Conservation (phyloP, 2,888 invertebrate species). For the Oxytorus armatus region DNA sequence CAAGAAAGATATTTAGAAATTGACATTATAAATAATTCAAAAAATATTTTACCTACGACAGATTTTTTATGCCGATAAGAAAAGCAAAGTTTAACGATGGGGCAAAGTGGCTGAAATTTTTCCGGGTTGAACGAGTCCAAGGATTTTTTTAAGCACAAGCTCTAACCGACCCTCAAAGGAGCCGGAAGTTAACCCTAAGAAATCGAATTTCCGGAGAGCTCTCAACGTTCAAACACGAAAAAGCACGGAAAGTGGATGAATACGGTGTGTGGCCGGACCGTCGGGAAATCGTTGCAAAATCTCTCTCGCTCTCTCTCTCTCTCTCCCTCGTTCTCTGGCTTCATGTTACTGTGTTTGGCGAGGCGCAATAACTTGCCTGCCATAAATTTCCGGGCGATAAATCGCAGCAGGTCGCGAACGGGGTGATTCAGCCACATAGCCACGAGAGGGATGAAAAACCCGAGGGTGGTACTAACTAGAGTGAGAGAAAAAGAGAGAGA, state of each 20-base stretch:
- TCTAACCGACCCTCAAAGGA: conserved; percentile 22
- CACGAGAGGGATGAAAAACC: conserved; percentile 13
- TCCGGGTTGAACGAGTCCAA: too few species aligned
- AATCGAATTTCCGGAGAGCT: conserved; percentile 28
- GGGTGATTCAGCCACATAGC: conserved; percentile 20
- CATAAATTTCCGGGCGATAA: conserved; percentile 72
- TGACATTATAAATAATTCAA: too few species aligned
- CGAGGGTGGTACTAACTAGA: background rate
- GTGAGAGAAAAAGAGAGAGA: conserved; percentile 11
- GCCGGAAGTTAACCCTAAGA: conserved; percentile 24
- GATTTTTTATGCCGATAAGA: too few species aligned
- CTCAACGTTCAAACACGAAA: background rate
- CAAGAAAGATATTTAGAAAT: too few species aligned
- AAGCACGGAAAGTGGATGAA: conserved; percentile 39
- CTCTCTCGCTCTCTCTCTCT: conserved; percentile 42
- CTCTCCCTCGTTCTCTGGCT: background rate
- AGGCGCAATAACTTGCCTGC: conserved; percentile 74
- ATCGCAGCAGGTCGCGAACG: conserved; percentile 64
- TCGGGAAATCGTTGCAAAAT: conserved; percentile 54
- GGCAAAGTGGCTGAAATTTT: background rate
- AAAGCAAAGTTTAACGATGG: background rate
- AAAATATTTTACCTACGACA: too few species aligned
- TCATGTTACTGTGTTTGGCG: conserved; percentile 38
- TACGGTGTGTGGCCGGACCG: conserved; percentile 64
- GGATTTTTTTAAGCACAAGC: background rate